Evolutionary conservation across 2,113 vertebrate species (phyloP), one percentile per base, ranked within the genome.

Genomic region (Hyperopisus bebe): DNA sequence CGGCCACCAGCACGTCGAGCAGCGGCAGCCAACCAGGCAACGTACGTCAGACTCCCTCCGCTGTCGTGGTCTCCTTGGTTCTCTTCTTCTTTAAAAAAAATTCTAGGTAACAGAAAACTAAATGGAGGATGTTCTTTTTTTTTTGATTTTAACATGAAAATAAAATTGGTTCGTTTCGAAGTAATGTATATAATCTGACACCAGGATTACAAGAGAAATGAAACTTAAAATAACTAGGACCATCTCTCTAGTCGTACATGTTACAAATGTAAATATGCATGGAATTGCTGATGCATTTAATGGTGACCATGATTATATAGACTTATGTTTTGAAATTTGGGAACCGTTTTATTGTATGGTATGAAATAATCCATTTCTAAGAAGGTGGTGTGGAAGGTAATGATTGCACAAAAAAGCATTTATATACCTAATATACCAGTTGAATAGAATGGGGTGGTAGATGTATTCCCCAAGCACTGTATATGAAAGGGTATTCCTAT

Each of bases 21-120:
- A 95, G 94, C 95, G 96, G 96, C 15, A 94, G 96, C 93, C 97
- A 97, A 91, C 39, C 82, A 0, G 96, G 94, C 94, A 96, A 95
- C 89, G 97, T 98, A 96, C 92, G 97, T 96, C 9, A 9, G 13
- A 42, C n/a, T 47, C 3, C 39, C 44, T n/a, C 6, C 39, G 11
- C 19, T 42, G 17, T 46, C 80, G 0, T 27, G 7, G 35, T 80
- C 74, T 80, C 77, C 42, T 82, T 10, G 5, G 0, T 84, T 5
- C 39, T 47, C 39, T n/a, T 1, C 10, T 47, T 83, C 35, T 19
- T 21, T 21, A 83, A 42, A 21, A 19, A 83, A 1, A 1, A 8
- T 19, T 42, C 24, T 46, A n/a, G 82, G 2, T 84, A 50, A 10
- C 35, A 80, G 35, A 19, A 39, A 39, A 80, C 15, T 10, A 19